Percentiles rank a stretch among this genome's conserved stretches.
Evolutionary conservation across 2,113 vertebrate species (phyloP).

Genomic region (Sceloporus tristichus): DNA sequence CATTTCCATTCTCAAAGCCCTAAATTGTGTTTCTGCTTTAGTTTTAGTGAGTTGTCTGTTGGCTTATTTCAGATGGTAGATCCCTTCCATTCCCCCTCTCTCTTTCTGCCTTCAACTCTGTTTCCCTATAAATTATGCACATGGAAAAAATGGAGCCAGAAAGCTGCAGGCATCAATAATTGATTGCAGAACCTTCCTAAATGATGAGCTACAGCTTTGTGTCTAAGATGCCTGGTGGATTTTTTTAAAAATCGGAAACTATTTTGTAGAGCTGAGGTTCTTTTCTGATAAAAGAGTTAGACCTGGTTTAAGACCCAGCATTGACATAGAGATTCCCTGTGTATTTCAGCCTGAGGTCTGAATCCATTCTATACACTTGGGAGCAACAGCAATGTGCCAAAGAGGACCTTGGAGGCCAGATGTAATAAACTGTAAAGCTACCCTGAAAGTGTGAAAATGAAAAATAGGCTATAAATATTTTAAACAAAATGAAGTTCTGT

Average conservation of each 20-base stretch:
- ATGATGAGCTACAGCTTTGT: background rate
- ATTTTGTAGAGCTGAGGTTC: background rate
- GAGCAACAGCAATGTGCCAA: background rate
- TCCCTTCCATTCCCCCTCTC: background rate
- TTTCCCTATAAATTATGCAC: conserved; percentile 80
- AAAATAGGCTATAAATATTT: background rate
- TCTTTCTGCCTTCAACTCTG: conserved; percentile 44
- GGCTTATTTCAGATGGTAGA: conserved; percentile 12
- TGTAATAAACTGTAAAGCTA: background rate
- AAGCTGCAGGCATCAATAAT: conserved; percentile 77
- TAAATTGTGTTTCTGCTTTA: background rate
- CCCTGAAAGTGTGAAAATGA: background rate
- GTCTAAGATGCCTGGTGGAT: background rate
- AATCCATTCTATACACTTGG: background rate
- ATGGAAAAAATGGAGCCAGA: conserved; percentile 73
- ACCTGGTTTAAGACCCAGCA: background rate
- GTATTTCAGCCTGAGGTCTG: background rate
- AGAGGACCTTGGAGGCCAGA: background rate
- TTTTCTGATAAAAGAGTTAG: background rate
- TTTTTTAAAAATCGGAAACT: background rate
- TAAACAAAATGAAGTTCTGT: background rate
- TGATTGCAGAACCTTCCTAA: conserved; percentile 49
- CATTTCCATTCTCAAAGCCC: background rate
- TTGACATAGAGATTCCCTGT: background rate
- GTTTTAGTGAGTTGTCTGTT: conserved; percentile 15